Evolutionary conservation across 2,797 vertebrate species (phyloP), one percentile per base, ranked within the genome.

Genomic region (Megaceryle alcyon): DNA sequence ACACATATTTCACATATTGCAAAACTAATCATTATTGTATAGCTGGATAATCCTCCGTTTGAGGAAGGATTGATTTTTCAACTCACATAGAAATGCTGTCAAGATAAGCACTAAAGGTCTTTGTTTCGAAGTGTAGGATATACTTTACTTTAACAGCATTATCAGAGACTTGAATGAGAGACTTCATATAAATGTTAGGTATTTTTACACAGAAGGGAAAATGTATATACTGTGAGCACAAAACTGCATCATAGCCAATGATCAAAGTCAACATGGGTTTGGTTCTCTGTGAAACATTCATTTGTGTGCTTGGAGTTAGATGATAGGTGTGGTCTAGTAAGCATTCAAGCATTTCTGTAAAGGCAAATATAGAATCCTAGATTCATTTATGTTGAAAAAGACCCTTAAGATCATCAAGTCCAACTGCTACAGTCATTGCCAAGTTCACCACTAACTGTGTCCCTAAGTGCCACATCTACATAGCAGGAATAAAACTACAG

Each of bases 31-130:
- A 49, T 81, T 90, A 54, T 29, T 89, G 31, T 88, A 69, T 70
- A 44, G 81, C 78, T 72, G 73, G 33, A 37, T 95, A 92, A 96
- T 78, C 68, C 69, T 46, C 26, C 9, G 18, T 64, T 92, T 95
- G 83, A 94, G 60, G 83, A 93, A 95, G 75, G 94, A 86, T n/a
- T 94, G 77, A 43, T 75, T 90, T 84, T 86, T 78, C 54, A 43
- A 61, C 14, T 80, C 14, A 5, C 46, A 61, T 14, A 71, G 71
- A 76, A 94, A 80, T n/a, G 17, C 64, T 86, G 87, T 80, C 86
- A 92, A 22, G 70, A 44, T 53, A 64, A 88, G 54, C 25, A 23
- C 43, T 60, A n/a, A 90, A 79, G 49, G 33, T 60, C 63, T 83
- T 12, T 82, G n/a, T 81, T 92, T 92, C 61, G 48, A 81, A 69